A percentile compares a stretch with the other conserved stretches of the same genome.
Conservation (phyloP, 2,797 vertebrate genomes). For the Nyctibius grandis region DNA sequence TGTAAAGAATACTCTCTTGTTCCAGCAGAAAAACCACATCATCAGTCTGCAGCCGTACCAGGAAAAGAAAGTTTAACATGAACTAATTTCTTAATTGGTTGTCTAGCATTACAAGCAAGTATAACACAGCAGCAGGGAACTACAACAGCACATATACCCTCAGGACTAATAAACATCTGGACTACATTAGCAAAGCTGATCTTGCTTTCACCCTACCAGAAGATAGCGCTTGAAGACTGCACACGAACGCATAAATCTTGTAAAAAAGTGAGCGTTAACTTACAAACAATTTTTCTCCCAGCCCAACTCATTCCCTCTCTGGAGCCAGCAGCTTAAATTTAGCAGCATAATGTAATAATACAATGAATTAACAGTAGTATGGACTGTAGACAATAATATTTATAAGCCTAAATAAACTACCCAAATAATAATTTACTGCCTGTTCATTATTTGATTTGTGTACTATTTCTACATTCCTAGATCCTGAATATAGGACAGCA, state of each 20-base stretch:
- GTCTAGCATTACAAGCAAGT: slow-evolving; percentile 64
- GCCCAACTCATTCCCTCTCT: not conserved
- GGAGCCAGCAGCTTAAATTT: slow-evolving; percentile 21
- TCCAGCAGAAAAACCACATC: slow-evolving; percentile 67
- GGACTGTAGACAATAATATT: slow-evolving; percentile 22
- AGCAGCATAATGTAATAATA: not conserved
- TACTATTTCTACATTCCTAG: not conserved
- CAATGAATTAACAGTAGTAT: not conserved
- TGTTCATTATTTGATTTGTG: not conserved
- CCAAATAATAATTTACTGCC: slow-evolving; percentile 27
- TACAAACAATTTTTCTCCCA: not conserved
- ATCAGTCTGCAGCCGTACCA: slow-evolving; percentile 62
- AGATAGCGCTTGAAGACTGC: slow-evolving; percentile 77
- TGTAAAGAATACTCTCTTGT: slow-evolving; percentile 75
- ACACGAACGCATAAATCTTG: not conserved
- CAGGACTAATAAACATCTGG: slow-evolving; percentile 66
- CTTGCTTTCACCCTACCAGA: slow-evolving; percentile 64
- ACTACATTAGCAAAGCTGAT: slow-evolving; percentile 43
- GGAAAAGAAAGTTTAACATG: slow-evolving; percentile 75
- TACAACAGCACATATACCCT: slow-evolving; percentile 52
- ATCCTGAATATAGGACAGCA: not conserved
- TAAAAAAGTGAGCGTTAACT: not conserved
- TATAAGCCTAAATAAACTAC: slow-evolving; percentile 30
- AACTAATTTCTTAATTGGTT: slow-evolving; percentile 69
- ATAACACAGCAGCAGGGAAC: slow-evolving; percentile 62